These are phyloP conservation scores for Agrotis puta DNA, from an alignment of 2,888 invertebrate species.

Conservation along the genomic window DNA sequence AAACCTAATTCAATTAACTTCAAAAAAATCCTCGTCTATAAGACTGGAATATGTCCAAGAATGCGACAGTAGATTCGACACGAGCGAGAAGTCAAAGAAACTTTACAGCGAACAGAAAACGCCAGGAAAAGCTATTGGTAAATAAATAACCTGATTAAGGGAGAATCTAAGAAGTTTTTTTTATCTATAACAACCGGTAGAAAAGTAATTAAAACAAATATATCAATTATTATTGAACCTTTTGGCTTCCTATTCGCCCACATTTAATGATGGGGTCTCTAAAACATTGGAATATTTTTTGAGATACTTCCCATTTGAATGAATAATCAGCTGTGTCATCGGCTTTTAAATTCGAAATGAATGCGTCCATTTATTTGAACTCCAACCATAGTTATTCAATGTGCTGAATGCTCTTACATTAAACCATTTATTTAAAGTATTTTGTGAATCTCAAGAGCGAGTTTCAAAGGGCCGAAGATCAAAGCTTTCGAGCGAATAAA, in stretches of 20 bases:
- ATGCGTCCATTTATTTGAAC: constrained; percentile 68
- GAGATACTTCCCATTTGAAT: constrained; percentile 34
- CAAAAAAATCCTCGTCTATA: too few relatives aligned
- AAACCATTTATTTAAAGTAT: constrained; percentile 76
- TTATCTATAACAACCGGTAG: background rate
- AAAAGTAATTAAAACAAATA: constrained; percentile 12
- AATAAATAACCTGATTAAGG: too few relatives aligned
- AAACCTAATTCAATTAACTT: too few relatives aligned
- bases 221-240: constrained; percentile 12
- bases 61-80: too few relatives aligned
- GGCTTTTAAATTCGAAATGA: constrained; percentile 49
- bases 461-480: constrained; percentile 80
- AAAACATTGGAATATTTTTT: constrained; percentile 49
- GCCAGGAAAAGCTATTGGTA: too few relatives aligned
- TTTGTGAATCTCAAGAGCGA: constrained; percentile 75
- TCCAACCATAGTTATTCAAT: constrained; percentile 65
- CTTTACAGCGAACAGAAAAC: too few relatives aligned
- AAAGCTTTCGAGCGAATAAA: constrained; percentile 81
- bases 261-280: constrained; percentile 47
- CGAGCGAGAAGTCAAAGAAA: too few relatives aligned
- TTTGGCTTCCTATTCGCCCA: constrained; percentile 37
- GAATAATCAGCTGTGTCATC: constrained; percentile 49
- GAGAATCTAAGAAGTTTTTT: too few relatives aligned
- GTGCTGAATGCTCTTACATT: constrained; percentile 67
- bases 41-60: too few relatives aligned